Evolutionary conservation across 2,888 invertebrate genomes (phyloP).

Genomic region (Tanytarsus gracilentus): DNA sequence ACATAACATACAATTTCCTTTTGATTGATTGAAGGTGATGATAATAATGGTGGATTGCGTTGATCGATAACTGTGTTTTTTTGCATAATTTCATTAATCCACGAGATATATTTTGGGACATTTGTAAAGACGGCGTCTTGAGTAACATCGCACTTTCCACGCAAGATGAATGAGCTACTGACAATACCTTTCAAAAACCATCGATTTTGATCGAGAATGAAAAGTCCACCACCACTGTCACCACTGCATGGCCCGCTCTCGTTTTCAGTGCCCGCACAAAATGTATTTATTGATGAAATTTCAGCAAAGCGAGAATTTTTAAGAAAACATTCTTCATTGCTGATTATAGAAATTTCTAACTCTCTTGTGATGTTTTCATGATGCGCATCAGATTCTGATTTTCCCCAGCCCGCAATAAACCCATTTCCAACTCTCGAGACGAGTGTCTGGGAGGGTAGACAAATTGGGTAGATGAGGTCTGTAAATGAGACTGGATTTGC

Average conservation of each 20-base stretch:
- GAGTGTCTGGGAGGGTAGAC: neutral
- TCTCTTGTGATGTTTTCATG: slow-evolving; percentile 9
- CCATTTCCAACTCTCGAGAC: neutral
- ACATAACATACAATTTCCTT: slow-evolving; percentile 22
- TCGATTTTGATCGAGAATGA: neutral
- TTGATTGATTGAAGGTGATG: neutral
- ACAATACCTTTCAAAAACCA: slow-evolving; percentile 14
- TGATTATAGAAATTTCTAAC: slow-evolving; percentile 2
- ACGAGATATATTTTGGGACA: neutral
- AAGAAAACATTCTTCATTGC: slow-evolving; percentile 5
- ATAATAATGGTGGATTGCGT: neutral
- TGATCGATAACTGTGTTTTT: neutral
- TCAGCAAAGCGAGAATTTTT: neutral
- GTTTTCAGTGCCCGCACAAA: slow-evolving; percentile 11
- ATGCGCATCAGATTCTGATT: neutral
- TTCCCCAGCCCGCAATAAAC: slow-evolving; percentile 10
- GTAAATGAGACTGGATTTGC: neutral
- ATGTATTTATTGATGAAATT: neutral
- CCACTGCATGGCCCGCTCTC: neutral
- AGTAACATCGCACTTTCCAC: neutral
- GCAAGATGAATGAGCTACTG: neutral
- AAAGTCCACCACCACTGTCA: neutral
- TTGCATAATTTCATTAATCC: neutral
- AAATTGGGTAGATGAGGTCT: slow-evolving; percentile 11
- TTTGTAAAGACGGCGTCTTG: neutral